These are phyloP conservation scores for Drosophila leontia DNA, from an alignment of 1,140 invertebrate species.

Conservation along the genomic window DNA sequence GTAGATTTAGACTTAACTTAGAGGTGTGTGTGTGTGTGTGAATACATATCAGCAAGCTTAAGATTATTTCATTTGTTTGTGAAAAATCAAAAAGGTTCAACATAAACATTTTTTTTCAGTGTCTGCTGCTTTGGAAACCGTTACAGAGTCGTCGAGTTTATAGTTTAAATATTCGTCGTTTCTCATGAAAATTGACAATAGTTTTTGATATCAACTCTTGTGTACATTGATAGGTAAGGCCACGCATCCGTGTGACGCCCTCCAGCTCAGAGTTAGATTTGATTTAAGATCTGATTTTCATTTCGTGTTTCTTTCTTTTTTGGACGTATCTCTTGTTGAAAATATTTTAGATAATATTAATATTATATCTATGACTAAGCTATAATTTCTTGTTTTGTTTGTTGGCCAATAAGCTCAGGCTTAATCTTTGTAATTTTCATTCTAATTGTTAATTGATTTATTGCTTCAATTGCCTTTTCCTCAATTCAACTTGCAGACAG, in stretches of 20 bases:
- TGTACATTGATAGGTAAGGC: slow-evolving; percentile 43
- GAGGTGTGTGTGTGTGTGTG: slow-evolving; percentile 39
- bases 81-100: background rate
- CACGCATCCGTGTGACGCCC: slow-evolving; percentile 31
- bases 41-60: slow-evolving; percentile 28
- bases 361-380: slow-evolving; percentile 35
- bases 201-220: slow-evolving; percentile 71
- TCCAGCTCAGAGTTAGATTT: slow-evolving; percentile 49
- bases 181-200: slow-evolving; percentile 66
- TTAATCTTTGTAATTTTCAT: slow-evolving; percentile 28
- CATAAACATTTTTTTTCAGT: background rate
- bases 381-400: slow-evolving; percentile 2
- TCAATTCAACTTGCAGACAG: background rate
- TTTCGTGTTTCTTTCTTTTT: background rate
- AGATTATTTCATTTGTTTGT: slow-evolving; percentile 12
- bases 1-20: slow-evolving; percentile 61
- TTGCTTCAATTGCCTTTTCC: slow-evolving; percentile 31
- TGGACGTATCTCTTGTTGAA: slow-evolving; percentile 62
- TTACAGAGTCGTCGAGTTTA: slow-evolving; percentile 26
- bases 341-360: slow-evolving; percentile 29
- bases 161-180: slow-evolving; percentile 28
- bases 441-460: slow-evolving; percentile 40
- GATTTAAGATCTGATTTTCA: slow-evolving; percentile 5
- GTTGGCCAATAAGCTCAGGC: slow-evolving; percentile 49
- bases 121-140: slow-evolving; percentile 19